phyloP scores from a whole-genome alignment of 2,797 vertebrate genomes.

The Takifugu rubripes region DNA sequence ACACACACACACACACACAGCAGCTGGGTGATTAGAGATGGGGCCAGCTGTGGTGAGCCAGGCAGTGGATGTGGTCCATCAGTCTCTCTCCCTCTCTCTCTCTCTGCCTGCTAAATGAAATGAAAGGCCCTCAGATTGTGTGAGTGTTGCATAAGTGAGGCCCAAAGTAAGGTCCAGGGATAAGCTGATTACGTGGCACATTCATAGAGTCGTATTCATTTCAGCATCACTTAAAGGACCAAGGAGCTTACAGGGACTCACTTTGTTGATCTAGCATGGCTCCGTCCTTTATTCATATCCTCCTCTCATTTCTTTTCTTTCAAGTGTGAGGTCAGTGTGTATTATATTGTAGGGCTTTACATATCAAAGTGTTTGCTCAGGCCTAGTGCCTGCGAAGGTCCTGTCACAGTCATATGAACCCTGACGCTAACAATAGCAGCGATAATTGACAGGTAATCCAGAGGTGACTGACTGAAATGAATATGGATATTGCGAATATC shows the following conservation, averaged over 20 bases:
- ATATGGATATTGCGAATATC: no score
- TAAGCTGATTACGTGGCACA: conserved; percentile 64
- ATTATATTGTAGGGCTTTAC: background rate
- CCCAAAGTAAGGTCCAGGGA: conserved; percentile 42
- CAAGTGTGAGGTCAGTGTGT: conserved; percentile 12
- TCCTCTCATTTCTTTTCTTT: conserved; percentile 10
- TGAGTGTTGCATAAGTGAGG: conserved; percentile 54
- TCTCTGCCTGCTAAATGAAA: conserved; percentile 40
- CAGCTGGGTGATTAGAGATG: conserved; percentile 46
- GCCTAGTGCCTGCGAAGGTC: no score
- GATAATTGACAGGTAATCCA: no score
- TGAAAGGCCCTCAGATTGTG: conserved; percentile 61
- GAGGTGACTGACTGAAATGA: no score
- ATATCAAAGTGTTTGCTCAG: background rate
- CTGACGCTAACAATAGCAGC: no score
- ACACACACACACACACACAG: conserved; percentile 1
- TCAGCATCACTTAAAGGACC: conserved; percentile 49
- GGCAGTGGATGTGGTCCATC: conserved; percentile 49
- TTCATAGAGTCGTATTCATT: conserved; percentile 50
- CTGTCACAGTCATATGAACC: no score
- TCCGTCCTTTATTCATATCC: conserved; percentile 16
- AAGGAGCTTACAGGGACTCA: conserved; percentile 38
- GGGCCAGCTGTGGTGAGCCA: conserved; percentile 44
- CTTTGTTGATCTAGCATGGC: conserved; percentile 4
- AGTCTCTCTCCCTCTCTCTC: conserved; percentile 20